Percentiles rank a stretch among this genome's conserved stretches.
Conservation (phyloP, 2,888 invertebrate genomes). For the Synergus japonicus region DNA sequence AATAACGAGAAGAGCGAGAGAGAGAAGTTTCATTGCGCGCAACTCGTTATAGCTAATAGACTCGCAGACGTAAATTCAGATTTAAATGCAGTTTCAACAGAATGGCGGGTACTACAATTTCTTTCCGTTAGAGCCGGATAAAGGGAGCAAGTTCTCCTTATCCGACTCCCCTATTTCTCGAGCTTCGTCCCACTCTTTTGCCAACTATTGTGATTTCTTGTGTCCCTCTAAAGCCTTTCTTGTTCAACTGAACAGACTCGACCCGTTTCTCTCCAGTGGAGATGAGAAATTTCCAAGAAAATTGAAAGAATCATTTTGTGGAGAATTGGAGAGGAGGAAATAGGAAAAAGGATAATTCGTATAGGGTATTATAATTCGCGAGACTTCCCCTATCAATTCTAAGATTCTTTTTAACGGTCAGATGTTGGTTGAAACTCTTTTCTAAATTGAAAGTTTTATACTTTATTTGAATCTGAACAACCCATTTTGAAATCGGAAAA, state of each 20-base stretch:
- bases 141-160: constrained; percentile 19
- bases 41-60: constrained; percentile 56
- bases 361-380: background rate
- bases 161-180: constrained; percentile 1
- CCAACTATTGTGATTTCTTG: constrained; percentile 26
- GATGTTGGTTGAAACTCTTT: background rate
- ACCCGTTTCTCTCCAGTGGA: constrained; percentile 22
- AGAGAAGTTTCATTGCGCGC: constrained; percentile 36
- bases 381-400: background rate
- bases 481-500: no score
- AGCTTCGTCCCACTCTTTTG: constrained; percentile 25
- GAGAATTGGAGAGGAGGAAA: constrained; percentile 2
- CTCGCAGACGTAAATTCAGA: constrained; percentile 61
- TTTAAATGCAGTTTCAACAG: constrained; percentile 59
- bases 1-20: constrained; percentile 17
- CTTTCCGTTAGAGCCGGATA: constrained; percentile 21
- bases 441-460: background rate
- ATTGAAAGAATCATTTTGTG: constrained; percentile 11
- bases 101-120: constrained; percentile 43
- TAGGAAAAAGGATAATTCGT: background rate
- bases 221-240: constrained; percentile 34
- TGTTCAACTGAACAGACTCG: constrained; percentile 13
- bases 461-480: background rate
- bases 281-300: constrained; percentile 32
- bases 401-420: background rate